phyloP scores from a whole-genome alignment of 2,113 vertebrate species.

The Cebidichthys violaceus region DNA sequence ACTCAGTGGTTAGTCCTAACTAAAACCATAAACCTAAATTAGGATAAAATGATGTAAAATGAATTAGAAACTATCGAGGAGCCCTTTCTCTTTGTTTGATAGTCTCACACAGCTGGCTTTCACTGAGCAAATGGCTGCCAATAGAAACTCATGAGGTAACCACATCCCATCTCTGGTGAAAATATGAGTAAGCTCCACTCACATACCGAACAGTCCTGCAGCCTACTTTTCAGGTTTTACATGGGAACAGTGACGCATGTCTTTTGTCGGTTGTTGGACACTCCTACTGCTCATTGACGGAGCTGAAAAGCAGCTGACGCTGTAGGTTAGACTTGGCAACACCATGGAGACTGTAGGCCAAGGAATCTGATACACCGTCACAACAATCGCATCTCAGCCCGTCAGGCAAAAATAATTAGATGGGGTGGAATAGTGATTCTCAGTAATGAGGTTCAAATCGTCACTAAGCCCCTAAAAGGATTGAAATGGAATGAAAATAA shows the following conservation, averaged over 20 bases:
- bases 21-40: neutral
- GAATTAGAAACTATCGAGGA: neutral
- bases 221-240: constrained; percentile 82
- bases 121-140: neutral
- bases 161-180: constrained; percentile 19
- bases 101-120: neutral
- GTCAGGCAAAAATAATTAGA: neutral
- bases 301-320: constrained; percentile 55
- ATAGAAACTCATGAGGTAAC: constrained; percentile 39
- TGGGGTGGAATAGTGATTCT: neutral
- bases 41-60: neutral
- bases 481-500: neutral
- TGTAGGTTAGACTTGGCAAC: neutral
- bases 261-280: constrained; percentile 68
- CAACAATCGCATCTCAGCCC: constrained; percentile 5
- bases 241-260: constrained; percentile 64
- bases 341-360: constrained; percentile 7
- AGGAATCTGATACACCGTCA: constrained; percentile 12
- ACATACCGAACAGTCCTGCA: constrained; percentile 64
- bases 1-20: neutral
- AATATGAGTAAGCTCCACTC: constrained; percentile 38
- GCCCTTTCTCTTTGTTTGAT: neutral
- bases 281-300: constrained; percentile 60
- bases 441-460: neutral
- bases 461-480: neutral